A percentile compares a stretch with the other conserved stretches of the same genome.
Conservation (phyloP, 2,113 vertebrate genomes). For the Lamprologus ornatipinnis region DNA sequence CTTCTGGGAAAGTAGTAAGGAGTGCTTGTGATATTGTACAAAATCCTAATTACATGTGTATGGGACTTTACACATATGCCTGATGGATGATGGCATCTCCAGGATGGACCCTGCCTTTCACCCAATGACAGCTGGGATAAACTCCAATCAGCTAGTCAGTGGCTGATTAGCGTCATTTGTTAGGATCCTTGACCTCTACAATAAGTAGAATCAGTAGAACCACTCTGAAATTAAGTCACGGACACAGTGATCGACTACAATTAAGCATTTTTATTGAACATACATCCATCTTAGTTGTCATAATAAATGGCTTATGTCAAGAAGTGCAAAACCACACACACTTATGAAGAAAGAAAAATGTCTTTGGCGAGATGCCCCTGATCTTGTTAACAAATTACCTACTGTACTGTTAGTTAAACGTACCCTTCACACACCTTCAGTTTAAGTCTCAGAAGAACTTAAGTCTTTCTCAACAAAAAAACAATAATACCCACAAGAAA, state of each 20-base stretch:
- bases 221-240: background rate
- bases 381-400: slow-evolving; percentile 13
- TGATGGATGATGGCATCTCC: background rate
- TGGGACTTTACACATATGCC: background rate
- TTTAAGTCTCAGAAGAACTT: background rate
- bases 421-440: slow-evolving; percentile 26
- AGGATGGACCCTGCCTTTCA: background rate
- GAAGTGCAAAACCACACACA: slow-evolving; percentile 34
- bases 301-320: slow-evolving; percentile 57
- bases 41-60: background rate
- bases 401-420: slow-evolving; percentile 24
- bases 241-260: background rate
- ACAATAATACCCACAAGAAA: slow-evolving; percentile 6
- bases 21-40: background rate
- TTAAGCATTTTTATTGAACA: slow-evolving; percentile 59
- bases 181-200: background rate
- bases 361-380: slow-evolving; percentile 59
- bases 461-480: background rate
- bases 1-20: background rate
- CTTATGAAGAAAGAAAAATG: slow-evolving; percentile 8
- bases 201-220: background rate
- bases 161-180: background rate
- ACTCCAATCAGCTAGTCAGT: background rate
- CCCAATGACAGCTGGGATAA: background rate
- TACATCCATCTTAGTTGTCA: slow-evolving; percentile 38